Percentiles rank a stretch among this genome's conserved stretches.
These are phyloP conservation scores for Drosophila parvula DNA, from an alignment of 1,140 invertebrate genomes.

Conservation along the genomic window DNA sequence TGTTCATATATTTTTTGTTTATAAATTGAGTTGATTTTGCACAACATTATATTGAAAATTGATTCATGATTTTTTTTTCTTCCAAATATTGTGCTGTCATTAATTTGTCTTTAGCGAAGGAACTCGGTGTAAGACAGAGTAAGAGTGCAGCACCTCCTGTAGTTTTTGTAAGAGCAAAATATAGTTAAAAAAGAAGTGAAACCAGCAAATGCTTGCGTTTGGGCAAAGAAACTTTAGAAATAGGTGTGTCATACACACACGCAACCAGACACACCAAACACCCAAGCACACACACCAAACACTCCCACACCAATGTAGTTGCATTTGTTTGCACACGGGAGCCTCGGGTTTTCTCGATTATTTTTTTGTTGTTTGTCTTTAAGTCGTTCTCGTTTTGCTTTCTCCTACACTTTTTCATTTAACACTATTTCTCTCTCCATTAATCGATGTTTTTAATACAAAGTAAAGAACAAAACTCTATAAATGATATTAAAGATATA, in stretches of 20 bases:
- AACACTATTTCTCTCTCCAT: too few relatives aligned
- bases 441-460: not conserved
- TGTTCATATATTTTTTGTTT: too few relatives aligned
- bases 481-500: not conserved
- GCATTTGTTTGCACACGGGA: constrained; percentile 56
- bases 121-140: not conserved
- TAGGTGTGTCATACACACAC: constrained; percentile 25
- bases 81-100: too few relatives aligned
- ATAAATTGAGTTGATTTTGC: too few relatives aligned
- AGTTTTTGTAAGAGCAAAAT: constrained; percentile 8
- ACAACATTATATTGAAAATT: too few relatives aligned
- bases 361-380: not conserved
- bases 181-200: constrained; percentile 11
- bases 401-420: constrained; percentile 1
- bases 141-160: constrained; percentile 1
- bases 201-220: constrained; percentile 49
- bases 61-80: too few relatives aligned
- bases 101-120: not conserved
- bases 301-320: constrained; percentile 18
- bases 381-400: constrained; percentile 8
- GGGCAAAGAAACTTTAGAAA: constrained; percentile 65
- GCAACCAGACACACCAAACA: constrained; percentile 4
- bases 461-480: not conserved
- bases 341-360: constrained; percentile 19
- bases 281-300: constrained; percentile 13